A percentile compares a stretch with the other conserved stretches of the same genome.
Evolutionary conservation across 2,888 invertebrate genomes (phyloP).

Genomic region (Agonopterix subpropinquella): DNA sequence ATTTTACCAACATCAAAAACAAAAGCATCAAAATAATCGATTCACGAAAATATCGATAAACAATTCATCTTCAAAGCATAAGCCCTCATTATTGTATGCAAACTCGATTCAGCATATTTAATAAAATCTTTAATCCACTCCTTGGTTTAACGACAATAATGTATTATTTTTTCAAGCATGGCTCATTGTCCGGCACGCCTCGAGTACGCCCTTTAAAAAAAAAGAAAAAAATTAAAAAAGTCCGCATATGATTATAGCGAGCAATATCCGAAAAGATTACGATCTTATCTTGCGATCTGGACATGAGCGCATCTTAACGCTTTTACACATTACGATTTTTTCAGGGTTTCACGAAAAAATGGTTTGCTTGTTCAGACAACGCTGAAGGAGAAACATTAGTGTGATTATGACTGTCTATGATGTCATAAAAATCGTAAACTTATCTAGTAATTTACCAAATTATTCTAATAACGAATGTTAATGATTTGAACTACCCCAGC

Average conservation of each 20-base stretch:
- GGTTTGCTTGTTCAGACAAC: no score
- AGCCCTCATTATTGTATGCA: neutral
- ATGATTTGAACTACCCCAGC: no score
- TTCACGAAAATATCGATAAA: neutral
- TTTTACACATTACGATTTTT: conserved; percentile 47
- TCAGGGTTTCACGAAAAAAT: neutral
- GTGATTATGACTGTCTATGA: no score
- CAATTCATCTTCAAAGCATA: neutral
- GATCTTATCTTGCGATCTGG: conserved; percentile 67
- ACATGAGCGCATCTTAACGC: conserved; percentile 54
- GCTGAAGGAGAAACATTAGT: no score
- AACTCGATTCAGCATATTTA: neutral
- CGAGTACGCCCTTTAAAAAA: conserved; percentile 42
- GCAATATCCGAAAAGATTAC: conserved; percentile 73
- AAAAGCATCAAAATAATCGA: neutral
- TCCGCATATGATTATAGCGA: conserved; percentile 71
- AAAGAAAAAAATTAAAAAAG: conserved; percentile 32
- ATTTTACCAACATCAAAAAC: neutral
- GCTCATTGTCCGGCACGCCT: conserved; percentile 56
- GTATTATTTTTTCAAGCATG: conserved; percentile 44
- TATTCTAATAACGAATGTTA: no score
- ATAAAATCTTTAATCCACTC: conserved; percentile 2
- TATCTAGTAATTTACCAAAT: no score
- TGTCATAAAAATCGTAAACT: no score
- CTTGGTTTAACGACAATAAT: conserved; percentile 15